Percentiles rank a stretch among this genome's conserved stretches.
These are phyloP conservation scores for Enteromius trimaculatus DNA, from an alignment of 2,797 vertebrate genomes.

Conservation along the genomic window DNA sequence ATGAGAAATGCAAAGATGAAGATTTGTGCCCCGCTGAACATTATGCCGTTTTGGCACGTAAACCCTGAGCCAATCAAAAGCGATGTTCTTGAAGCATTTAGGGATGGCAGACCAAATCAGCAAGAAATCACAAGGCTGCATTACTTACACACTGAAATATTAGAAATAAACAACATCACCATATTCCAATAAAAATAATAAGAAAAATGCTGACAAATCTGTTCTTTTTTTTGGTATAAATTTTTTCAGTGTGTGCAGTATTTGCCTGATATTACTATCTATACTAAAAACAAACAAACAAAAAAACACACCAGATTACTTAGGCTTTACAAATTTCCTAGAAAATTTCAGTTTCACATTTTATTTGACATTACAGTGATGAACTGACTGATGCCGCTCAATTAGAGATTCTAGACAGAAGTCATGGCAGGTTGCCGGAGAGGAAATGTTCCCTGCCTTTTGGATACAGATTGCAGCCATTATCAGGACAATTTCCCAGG, in stretches of 20 bases:
- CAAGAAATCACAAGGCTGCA: conserved; percentile 21
- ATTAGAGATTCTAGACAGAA: conserved; percentile 64
- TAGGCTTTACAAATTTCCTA: not conserved
- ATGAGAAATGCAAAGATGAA: conserved; percentile 33
- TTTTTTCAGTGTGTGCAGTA: not conserved
- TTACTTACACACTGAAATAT: conserved; percentile 16
- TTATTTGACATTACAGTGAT: not conserved
- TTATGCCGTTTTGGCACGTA: conserved; percentile 11
- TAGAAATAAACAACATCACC: not conserved
- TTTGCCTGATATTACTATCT: not conserved
- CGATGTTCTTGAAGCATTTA: conserved; percentile 15
- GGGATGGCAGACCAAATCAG: not conserved
- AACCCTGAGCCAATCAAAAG: conserved; percentile 18
- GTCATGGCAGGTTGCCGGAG: conserved; percentile 70
- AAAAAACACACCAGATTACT: not conserved
- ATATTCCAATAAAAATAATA: not conserved
- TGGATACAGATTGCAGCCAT: conserved; percentile 78
- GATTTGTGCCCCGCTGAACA: conserved; percentile 21
- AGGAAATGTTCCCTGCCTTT: conserved; percentile 66
- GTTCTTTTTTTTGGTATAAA: not conserved
- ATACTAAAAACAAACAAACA: too few species aligned
- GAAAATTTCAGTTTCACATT: not conserved
- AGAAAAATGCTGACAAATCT: not conserved
- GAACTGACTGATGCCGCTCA: conserved; percentile 29
- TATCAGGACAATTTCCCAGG: conserved; percentile 75